These are phyloP conservation scores for Cremastinae sp. DNA, from an alignment of 2,888 invertebrate genomes.

Conservation along the genomic window DNA sequence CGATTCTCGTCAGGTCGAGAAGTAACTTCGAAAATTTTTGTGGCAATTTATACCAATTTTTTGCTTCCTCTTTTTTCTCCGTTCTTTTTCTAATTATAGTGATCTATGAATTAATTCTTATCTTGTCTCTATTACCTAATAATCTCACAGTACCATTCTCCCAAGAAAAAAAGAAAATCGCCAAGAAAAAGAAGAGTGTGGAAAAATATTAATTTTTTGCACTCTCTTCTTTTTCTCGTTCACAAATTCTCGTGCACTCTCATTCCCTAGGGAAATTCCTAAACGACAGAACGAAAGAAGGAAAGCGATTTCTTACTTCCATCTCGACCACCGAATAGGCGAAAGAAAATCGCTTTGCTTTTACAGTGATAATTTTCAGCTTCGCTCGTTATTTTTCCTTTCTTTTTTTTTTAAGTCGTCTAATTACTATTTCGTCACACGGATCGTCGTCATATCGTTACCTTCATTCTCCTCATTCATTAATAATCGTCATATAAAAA, in stretches of 20 bases:
- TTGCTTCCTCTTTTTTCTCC: neutral
- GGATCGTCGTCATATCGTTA: slow-evolving; percentile 23
- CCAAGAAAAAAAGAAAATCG: slow-evolving; percentile 23
- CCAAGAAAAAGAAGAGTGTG: slow-evolving; percentile 9
- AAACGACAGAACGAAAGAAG: slow-evolving; percentile 11
- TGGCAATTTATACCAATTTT: slow-evolving; percentile 4
- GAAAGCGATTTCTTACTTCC: neutral
- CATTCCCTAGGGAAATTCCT: slow-evolving; percentile 35
- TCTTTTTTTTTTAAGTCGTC: slow-evolving; percentile 40
- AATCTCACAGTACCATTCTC: slow-evolving; percentile 55
- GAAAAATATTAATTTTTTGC: neutral
- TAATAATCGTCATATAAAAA: slow-evolving; percentile 76
- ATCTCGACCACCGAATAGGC: slow-evolving; percentile 9
- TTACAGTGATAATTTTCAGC: slow-evolving; percentile 30
- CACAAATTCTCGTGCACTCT: slow-evolving; percentile 35
- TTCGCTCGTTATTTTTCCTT: slow-evolving; percentile 5
- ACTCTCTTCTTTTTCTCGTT: slow-evolving; percentile 26
- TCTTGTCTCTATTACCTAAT: slow-evolving; percentile 41
- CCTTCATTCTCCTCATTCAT: slow-evolving; percentile 55
- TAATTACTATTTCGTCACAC: slow-evolving; percentile 40
- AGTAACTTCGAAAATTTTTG: neutral
- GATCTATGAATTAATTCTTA: slow-evolving; percentile 42
- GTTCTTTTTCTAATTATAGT: slow-evolving; percentile 27
- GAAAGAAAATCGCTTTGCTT: slow-evolving; percentile 23
- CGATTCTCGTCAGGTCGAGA: slow-evolving; percentile 4